Conservation (phyloP, 2,113 vertebrate genomes). For the Piliocolobus tephrosceles region DNA sequence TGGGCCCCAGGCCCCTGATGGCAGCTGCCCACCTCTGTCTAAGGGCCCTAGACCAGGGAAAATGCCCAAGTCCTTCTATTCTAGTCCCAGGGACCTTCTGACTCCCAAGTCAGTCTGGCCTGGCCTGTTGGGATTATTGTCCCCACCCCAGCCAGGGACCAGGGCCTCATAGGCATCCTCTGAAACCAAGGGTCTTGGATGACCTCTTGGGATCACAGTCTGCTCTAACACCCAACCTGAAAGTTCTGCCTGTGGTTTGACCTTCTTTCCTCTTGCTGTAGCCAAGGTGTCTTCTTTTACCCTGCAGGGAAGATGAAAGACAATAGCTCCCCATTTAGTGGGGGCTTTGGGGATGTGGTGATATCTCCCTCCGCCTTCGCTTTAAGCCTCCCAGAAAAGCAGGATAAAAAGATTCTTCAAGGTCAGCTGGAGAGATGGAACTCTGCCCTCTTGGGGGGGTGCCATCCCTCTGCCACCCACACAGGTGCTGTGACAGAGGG, state of each 20-base stretch:
- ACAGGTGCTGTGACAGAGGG: slow-evolving; percentile 60
- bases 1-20: not conserved
- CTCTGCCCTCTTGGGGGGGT: slow-evolving; percentile 1
- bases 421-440: not conserved
- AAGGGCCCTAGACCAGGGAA: not conserved
- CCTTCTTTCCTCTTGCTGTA: not conserved
- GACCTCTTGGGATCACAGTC: not conserved
- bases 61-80: slow-evolving; percentile 29
- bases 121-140: not conserved
- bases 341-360: not conserved
- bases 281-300: not conserved
- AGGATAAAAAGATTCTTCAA: slow-evolving; percentile 27
- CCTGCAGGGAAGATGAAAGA: not conserved
- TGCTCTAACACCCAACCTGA: not conserved
- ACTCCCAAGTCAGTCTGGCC: slow-evolving; percentile 1
- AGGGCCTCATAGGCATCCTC: not conserved
- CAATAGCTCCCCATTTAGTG: not conserved
- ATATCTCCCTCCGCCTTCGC: not conserved
- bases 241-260: not conserved
- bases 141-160: not conserved
- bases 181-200: not conserved
- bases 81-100: not conserved
- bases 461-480: slow-evolving; percentile 31
- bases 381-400: not conserved
- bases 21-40: slow-evolving; percentile 57